Base-by-base conservation (phyloP, 2,888 invertebrate species). In the Lasioglossum vierecki region DNA sequence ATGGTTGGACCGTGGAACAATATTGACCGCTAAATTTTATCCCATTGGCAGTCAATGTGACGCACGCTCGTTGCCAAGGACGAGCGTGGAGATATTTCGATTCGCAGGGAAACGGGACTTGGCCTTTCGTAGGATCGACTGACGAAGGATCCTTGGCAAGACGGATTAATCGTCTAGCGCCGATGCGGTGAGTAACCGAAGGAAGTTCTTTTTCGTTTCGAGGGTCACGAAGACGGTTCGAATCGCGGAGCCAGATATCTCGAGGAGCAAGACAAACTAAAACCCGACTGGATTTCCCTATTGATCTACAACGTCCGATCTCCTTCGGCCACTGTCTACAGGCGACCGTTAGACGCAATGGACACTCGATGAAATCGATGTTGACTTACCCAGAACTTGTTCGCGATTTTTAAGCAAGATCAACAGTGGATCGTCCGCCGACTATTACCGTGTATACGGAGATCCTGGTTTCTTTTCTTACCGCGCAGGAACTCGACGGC, bases 81-180 rank as follows among this genome's bases (percentile, higher is more conserved):
- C 0, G 53, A 22, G 53, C 53, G 53, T n/a, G 53, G 3, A 53
- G 53, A n/a, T 53, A 53, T 53, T 53, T 53, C 53, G 9, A 22
- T 8, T 22, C 53, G 9, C 9, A 9, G 53, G n/a, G n/a, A 9
- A 8, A 2, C 53, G 53, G 53, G n/a, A n/a, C 22, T 9, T 22
- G 53, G 53, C 9, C n/a, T 22, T 53, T 53, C n/a, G 30, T 3
- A n/a, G n/a, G n/a, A 53, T 9, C 53, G 9, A 53, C 1, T 3
- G 53, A n/a, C n/a, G 53, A 9, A 22, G 18, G 49, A 49, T 49
- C 8, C 8, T 49, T 18, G 18, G 49, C 22, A 49, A 49, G 22
- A 18, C 1, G 9, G 53, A 53, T 53, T n/a, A n/a, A 92, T 92
- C 92, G 92, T 92, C 91, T 92, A 92, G 88, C 83, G 85, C 88